Evolutionary conservation across 2,888 invertebrate genomes (phyloP).

Genomic region (Amphipyra tragopoginis): DNA sequence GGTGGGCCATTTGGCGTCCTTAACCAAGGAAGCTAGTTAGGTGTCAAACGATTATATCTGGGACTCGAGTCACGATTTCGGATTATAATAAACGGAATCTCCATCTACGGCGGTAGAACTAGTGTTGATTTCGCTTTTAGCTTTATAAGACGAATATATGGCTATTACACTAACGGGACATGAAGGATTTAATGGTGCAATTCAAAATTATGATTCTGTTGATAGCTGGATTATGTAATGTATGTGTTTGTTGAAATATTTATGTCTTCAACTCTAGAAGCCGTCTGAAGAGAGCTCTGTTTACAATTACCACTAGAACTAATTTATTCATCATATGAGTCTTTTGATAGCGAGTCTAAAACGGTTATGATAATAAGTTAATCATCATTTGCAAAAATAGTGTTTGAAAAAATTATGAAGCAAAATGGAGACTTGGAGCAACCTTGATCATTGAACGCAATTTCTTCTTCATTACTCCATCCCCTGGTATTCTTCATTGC

Average conservation of each 20-base stretch:
- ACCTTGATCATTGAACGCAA: background rate
- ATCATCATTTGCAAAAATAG: background rate
- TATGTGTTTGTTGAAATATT: conserved; percentile 13
- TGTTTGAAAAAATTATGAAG: background rate
- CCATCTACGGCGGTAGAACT: conserved; percentile 58
- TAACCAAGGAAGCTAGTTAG: conserved; percentile 56
- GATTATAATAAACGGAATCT: conserved; percentile 62
- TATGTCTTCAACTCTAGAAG: background rate
- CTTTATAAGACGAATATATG: conserved; percentile 46
- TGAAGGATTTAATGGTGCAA: conserved; percentile 38
- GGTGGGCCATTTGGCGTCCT: conserved; percentile 50
- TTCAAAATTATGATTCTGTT: conserved; percentile 38
- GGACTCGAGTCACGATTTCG: conserved; percentile 64
- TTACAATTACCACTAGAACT: background rate
- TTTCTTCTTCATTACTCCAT: conserved; percentile 4
- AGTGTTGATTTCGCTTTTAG: conserved; percentile 42
- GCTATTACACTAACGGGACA: conserved; percentile 43
- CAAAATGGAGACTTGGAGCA: background rate
- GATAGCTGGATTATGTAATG: conserved; percentile 17
- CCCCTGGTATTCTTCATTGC: background rate
- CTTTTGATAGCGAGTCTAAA: no score
- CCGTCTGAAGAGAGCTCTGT: background rate
- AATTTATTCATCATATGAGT: background rate
- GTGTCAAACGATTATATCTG: conserved; percentile 59
- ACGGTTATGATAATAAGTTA: background rate